Conservation (phyloP, 2,797 vertebrate species). For the Gymnocypris eckloni region DNA sequence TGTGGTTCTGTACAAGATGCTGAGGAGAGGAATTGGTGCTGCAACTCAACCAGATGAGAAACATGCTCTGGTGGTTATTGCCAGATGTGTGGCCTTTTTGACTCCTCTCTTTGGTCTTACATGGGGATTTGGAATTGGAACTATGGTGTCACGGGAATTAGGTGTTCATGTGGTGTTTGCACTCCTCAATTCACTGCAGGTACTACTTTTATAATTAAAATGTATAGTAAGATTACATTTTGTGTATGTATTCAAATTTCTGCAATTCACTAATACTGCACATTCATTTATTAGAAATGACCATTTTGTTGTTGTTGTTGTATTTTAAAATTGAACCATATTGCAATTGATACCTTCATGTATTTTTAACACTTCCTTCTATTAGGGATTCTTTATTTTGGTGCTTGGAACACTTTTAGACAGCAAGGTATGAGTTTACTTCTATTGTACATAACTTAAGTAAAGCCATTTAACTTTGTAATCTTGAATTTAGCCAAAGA, state of each 20-base stretch:
- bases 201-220: conserved; percentile 3
- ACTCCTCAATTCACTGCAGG: conserved; percentile 55
- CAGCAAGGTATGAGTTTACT: conserved; percentile 10
- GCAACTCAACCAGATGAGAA: conserved; percentile 75
- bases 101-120: conserved; percentile 91
- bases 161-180: conserved; percentile 50
- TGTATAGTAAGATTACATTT: not conserved
- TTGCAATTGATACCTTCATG: not conserved
- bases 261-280: not conserved
- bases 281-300: not conserved
- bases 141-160: conserved; percentile 26
- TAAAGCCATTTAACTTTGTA: not conserved
- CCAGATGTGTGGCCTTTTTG: conserved; percentile 83
- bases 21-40: conserved; percentile 70
- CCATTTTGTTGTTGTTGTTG: not conserved
- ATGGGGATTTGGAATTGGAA: conserved; percentile 82
- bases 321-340: not conserved
- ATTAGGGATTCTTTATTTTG: conserved; percentile 40
- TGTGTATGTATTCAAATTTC: not conserved
- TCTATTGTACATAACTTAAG: not conserved
- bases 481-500: not conserved
- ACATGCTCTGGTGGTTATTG: conserved; percentile 78
- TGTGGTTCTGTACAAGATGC: conserved; percentile 85
- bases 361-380: not conserved
- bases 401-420: conserved; percentile 25